Conservation (phyloP, 2,888 invertebrate genomes). For the Pheosia gnoma region DNA sequence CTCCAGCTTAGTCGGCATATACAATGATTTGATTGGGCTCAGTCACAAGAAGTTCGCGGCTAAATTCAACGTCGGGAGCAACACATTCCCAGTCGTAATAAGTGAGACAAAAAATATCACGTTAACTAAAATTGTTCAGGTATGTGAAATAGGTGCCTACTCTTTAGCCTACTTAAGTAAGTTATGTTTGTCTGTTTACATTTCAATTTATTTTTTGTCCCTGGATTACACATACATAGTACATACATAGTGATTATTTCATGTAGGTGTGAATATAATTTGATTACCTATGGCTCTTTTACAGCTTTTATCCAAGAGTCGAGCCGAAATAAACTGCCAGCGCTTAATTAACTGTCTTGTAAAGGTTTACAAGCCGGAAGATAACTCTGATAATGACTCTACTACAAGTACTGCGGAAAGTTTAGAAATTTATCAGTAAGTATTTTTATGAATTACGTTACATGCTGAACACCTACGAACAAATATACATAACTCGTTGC, state of each 20-base stretch:
- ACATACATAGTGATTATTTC: neutral
- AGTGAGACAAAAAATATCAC: constrained; percentile 89
- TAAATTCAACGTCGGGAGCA: constrained; percentile 87
- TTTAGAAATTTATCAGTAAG: constrained; percentile 88
- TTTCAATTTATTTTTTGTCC: too few species aligned
- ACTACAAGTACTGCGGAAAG: constrained; percentile 86
- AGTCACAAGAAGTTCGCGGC: constrained; percentile 83
- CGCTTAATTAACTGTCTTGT: constrained; percentile 88
- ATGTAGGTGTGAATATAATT: too few species aligned
- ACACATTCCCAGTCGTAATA: constrained; percentile 89
- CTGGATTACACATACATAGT: neutral
- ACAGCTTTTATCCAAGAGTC: constrained; percentile 86
- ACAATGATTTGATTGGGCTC: constrained; percentile 85
- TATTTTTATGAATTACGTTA: constrained; percentile 61
- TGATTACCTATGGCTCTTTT: constrained; percentile 13
- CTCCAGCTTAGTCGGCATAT: constrained; percentile 85
- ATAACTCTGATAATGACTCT: constrained; percentile 78
- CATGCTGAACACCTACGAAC: too few species aligned
- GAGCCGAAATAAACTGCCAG: constrained; percentile 88
- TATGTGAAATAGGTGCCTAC: constrained; percentile 46
- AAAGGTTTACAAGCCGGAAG: constrained; percentile 85
- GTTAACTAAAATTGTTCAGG: constrained; percentile 89
- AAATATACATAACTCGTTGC: too few species aligned
- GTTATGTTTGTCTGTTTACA: too few species aligned
- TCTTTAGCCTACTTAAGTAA: neutral